Percentiles rank a stretch among this genome's conserved stretches.
These are phyloP conservation scores for Drosophila putrida DNA, from an alignment of 2,888 invertebrate genomes.

Conservation along the genomic window DNA sequence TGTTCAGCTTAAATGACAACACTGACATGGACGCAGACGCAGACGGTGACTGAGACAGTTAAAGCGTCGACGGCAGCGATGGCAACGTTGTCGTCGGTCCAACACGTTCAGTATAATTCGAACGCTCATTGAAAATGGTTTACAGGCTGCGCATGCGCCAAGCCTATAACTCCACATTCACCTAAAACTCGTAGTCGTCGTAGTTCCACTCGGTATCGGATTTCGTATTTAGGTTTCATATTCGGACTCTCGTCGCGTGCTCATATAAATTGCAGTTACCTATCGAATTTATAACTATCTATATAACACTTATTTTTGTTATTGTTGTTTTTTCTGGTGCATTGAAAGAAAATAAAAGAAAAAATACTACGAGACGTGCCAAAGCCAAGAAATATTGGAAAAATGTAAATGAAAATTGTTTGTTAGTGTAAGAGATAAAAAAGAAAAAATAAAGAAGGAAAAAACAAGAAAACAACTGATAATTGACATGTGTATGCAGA, in stretches of 20 bases:
- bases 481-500: slow-evolving; percentile 25
- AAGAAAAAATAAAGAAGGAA: not conserved
- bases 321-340: slow-evolving; percentile 30
- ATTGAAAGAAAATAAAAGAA: slow-evolving; percentile 5
- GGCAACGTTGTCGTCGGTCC: slow-evolving; percentile 36
- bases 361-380: slow-evolving; percentile 33
- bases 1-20: too few species aligned
- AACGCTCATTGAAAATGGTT: slow-evolving; percentile 79
- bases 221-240: not conserved
- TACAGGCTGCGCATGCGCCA: slow-evolving; percentile 74
- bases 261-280: slow-evolving; percentile 26
- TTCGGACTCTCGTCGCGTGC: slow-evolving; percentile 44
- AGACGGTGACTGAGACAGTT: slow-evolving; percentile 11
- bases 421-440: slow-evolving; percentile 5
- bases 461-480: slow-evolving; percentile 7
- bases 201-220: slow-evolving; percentile 12
- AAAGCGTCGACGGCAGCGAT: slow-evolving; percentile 12
- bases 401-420: slow-evolving; percentile 68
- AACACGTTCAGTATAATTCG: slow-evolving; percentile 70
- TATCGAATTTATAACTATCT: slow-evolving; percentile 13
- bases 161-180: slow-evolving; percentile 50
- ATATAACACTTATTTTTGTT: slow-evolving; percentile 19
- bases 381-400: slow-evolving; percentile 28
- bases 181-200: slow-evolving; percentile 33
- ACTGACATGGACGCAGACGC: slow-evolving; percentile 5